These are phyloP conservation scores for Tragelaphus imberbis DNA, from an alignment of 2,113 vertebrate species.

Conservation along the genomic window DNA sequence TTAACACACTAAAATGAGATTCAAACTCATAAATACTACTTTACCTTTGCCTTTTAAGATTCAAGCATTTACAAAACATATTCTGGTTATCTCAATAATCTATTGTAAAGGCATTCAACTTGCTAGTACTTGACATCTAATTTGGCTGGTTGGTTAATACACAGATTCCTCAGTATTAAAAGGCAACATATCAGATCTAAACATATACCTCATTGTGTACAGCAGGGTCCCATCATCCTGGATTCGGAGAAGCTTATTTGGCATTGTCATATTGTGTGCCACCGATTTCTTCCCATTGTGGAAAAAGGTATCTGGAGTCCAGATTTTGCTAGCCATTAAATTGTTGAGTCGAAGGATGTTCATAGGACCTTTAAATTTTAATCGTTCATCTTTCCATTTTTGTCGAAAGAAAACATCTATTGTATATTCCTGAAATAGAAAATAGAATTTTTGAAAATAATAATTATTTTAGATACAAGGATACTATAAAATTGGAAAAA, in stretches of 20 bases:
- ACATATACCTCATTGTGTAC: constrained; percentile 95
- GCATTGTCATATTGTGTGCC: constrained; percentile 99
- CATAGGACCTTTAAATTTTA: constrained; percentile 97
- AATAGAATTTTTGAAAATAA: constrained; percentile 23
- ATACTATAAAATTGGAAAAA: neutral
- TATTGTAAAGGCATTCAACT: neutral
- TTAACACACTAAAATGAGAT: neutral
- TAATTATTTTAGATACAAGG: neutral
- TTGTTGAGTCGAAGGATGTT: constrained; percentile 97
- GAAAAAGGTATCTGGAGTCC: constrained; percentile 99
- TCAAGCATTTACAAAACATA: neutral
- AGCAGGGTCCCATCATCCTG: constrained; percentile 95
- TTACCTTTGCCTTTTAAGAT: neutral
- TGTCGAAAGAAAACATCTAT: constrained; percentile 99
- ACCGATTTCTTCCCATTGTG: constrained; percentile 99
- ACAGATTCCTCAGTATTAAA: neutral
- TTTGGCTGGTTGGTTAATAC: neutral
- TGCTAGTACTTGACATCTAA: neutral
- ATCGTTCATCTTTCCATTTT: constrained; percentile 96
- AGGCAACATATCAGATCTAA: neutral
- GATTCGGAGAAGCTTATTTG: constrained; percentile 96
- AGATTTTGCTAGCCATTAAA: constrained; percentile 99
- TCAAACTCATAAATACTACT: neutral
- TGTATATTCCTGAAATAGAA: constrained; percentile 91
- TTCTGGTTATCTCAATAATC: neutral